A percentile compares a stretch with the other conserved stretches of the same genome.
Conservation (phyloP, 1,140 invertebrate species). For the Papilio xuthus region DNA sequence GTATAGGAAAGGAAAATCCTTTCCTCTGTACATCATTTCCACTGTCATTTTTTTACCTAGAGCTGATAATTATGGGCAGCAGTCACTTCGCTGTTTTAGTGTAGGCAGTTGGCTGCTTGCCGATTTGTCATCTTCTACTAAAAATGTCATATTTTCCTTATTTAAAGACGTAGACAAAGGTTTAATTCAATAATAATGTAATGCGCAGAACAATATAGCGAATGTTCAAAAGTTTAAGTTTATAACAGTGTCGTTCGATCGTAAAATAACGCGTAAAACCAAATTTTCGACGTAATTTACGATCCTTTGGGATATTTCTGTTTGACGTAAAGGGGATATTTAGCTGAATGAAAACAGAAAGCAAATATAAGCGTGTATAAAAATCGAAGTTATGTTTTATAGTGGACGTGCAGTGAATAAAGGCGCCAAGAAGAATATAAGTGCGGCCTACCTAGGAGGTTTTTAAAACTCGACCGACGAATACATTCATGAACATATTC, state of each 20-base stretch:
- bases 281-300: slow-evolving; percentile 45
- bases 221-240: slow-evolving; percentile 1
- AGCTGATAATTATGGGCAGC: too few species aligned
- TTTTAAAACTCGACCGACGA: slow-evolving; percentile 30
- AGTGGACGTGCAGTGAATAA: slow-evolving; percentile 69
- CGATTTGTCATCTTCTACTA: too few species aligned
- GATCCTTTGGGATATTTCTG: slow-evolving; percentile 60
- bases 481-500: too few species aligned
- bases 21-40: too few species aligned
- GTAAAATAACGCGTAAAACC: slow-evolving; percentile 23
- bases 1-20: too few species aligned
- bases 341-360: slow-evolving; percentile 61
- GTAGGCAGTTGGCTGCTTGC: too few species aligned
- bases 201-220: not conserved
- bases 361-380: slow-evolving; percentile 59
- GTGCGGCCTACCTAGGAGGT: slow-evolving; percentile 50
- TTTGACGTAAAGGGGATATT: slow-evolving; percentile 53
- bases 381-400: slow-evolving; percentile 77
- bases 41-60: too few species aligned
- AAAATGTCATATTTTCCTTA: too few species aligned
- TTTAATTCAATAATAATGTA: not conserved
- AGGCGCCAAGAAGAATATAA: slow-evolving; percentile 43
- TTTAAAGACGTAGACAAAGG: not conserved
- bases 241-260: slow-evolving; percentile 9
- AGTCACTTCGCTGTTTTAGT: too few species aligned